Evolutionary conservation across 37 sponge, comb jelly and placozoan genomes (phyloP).

Genomic region (Chondrosia reniformis): DNA sequence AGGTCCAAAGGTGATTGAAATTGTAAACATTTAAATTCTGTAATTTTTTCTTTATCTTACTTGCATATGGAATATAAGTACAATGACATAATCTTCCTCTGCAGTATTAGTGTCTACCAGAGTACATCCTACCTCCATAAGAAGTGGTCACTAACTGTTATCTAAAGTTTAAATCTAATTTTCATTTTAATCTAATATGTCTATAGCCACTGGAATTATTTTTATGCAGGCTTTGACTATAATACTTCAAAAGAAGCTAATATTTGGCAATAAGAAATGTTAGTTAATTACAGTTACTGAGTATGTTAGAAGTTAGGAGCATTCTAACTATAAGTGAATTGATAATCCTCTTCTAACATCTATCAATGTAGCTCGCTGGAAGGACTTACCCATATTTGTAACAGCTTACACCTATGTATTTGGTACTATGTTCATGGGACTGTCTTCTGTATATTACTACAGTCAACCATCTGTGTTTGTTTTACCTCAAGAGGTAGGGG

Average conservation of each 20-base stretch:
- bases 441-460: slow-evolving; percentile 49
- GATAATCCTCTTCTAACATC: too few species aligned
- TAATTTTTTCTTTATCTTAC: too few species aligned
- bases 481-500: slow-evolving; percentile 42
- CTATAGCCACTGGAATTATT: neutral
- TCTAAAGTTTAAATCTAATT: neutral
- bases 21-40: too few species aligned
- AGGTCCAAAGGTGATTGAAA: too few species aligned
- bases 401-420: slow-evolving; percentile 70
- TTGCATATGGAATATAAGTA: too few species aligned
- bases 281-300: neutral
- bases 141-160: neutral
- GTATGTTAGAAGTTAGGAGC: too few species aligned
- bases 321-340: too few species aligned
- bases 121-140: too few species aligned
- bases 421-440: slow-evolving; percentile 72
- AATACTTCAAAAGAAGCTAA: slow-evolving; percentile 60
- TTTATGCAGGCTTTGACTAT: slow-evolving; percentile 52
- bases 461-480: slow-evolving; percentile 18
- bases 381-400: slow-evolving; percentile 53
- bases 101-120: too few species aligned
- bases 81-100: too few species aligned
- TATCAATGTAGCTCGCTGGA: slow-evolving; percentile 36
- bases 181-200: neutral
- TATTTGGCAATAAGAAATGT: slow-evolving; percentile 52